These are phyloP conservation scores for Myiozetetes cayanensis DNA, from an alignment of 2,113 vertebrate species.

Conservation along the genomic window DNA sequence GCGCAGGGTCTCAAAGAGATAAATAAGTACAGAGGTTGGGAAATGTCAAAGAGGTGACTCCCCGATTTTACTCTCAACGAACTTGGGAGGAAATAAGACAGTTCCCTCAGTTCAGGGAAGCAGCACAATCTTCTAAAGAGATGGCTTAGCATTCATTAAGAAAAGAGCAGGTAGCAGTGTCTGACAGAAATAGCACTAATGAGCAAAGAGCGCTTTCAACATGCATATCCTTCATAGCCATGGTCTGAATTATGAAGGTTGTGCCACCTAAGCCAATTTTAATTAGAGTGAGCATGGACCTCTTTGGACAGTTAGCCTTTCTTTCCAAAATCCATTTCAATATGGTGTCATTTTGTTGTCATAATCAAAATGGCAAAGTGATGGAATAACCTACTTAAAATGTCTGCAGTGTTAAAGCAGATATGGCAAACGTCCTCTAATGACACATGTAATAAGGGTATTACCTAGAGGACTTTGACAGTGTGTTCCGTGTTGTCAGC, in stretches of 20 bases:
- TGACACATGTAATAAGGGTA: conserved; percentile 79
- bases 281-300: conserved; percentile 85
- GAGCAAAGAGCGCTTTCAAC: conserved; percentile 81
- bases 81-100: conserved; percentile 80
- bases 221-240: conserved; percentile 80
- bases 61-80: conserved; percentile 78
- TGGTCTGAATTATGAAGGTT: conserved; percentile 81
- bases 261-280: conserved; percentile 83
- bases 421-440: conserved; percentile 77
- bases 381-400: conserved; percentile 85
- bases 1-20: conserved; percentile 83
- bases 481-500: conserved; percentile 80
- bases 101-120: conserved; percentile 73
- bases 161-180: conserved; percentile 79
- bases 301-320: conserved; percentile 87
- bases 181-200: conserved; percentile 83
- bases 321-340: conserved; percentile 83
- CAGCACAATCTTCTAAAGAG: conserved; percentile 72
- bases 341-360: conserved; percentile 85
- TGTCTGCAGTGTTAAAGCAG: conserved; percentile 74
- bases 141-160: conserved; percentile 82
- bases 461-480: conserved; percentile 82
- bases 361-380: conserved; percentile 87
- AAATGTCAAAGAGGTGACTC: conserved; percentile 85
- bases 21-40: conserved; percentile 86